Conservation (phyloP, 1,140 invertebrate species). For the Oryzaephilus surinamensis region DNA sequence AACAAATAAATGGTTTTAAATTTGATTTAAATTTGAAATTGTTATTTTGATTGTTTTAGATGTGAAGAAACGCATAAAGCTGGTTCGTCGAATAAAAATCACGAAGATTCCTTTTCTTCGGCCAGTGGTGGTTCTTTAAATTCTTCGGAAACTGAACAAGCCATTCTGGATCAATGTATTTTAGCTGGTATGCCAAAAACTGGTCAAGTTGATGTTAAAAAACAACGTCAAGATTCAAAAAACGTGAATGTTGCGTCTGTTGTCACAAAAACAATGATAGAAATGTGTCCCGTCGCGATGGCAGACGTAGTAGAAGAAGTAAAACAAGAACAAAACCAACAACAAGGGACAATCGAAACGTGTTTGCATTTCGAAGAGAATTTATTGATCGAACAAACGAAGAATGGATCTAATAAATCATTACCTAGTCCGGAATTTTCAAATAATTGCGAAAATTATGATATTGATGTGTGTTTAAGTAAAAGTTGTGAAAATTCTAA, state of each 20-base stretch:
- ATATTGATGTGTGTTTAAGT: slow-evolving; percentile 12
- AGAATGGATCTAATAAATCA: slow-evolving; percentile 3
- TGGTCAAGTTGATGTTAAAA: background rate
- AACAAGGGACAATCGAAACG: background rate
- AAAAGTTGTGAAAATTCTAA: slow-evolving; percentile 24
- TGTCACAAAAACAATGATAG: slow-evolving; percentile 3
- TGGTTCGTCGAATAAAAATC: too few species aligned
- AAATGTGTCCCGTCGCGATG: background rate
- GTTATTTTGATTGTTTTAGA: too few species aligned
- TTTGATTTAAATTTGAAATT: too few species aligned
- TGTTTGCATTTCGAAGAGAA: slow-evolving; percentile 3
- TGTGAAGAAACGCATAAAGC: too few species aligned
- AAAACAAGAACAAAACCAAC: background rate
- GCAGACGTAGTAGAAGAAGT: background rate
- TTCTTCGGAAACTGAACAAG: slow-evolving; percentile 1
- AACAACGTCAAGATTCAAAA: background rate
- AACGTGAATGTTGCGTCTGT: slow-evolving; percentile 5
- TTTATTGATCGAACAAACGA: slow-evolving; percentile 1
- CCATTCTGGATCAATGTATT: slow-evolving; percentile 2
- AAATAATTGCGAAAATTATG: too few species aligned
- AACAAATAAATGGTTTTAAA: too few species aligned
- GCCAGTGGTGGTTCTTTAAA: too few species aligned
- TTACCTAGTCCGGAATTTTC: too few species aligned
- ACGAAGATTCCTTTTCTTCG: too few species aligned
- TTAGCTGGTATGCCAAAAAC: background rate